Evolutionary conservation across 2,888 invertebrate genomes (phyloP).

Genomic region (Augochlorella aurata): DNA sequence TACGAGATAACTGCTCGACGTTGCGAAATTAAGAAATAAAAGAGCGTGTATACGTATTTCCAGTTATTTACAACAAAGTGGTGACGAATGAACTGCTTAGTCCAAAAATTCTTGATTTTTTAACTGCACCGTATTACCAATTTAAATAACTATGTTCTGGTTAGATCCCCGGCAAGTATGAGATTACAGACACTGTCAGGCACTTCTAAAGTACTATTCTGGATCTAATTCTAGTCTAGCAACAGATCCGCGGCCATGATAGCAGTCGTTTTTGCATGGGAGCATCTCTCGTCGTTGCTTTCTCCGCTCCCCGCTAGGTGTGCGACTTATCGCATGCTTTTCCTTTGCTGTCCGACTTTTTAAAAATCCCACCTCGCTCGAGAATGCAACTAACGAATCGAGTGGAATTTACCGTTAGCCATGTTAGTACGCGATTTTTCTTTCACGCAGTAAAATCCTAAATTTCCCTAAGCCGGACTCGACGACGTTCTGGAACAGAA

Average conservation of each 20-base stretch:
- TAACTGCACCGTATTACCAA: too few relatives aligned
- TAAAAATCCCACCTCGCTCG: slow-evolving; percentile 45
- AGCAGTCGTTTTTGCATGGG: slow-evolving; percentile 41
- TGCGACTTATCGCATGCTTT: slow-evolving; percentile 48
- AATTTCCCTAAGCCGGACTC: not conserved
- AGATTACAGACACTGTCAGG: not conserved
- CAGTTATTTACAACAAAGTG: too few relatives aligned
- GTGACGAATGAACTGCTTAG: too few relatives aligned
- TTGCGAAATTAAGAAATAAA: too few relatives aligned
- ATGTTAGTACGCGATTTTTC: slow-evolving; percentile 23
- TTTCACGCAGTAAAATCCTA: slow-evolving; percentile 14
- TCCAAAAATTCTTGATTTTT: too few relatives aligned
- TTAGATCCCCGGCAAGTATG: not conserved
- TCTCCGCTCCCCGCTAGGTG: slow-evolving; percentile 43
- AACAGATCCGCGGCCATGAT: slow-evolving; percentile 17
- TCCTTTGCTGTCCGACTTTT: slow-evolving; percentile 48
- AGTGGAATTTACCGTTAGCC: slow-evolving; percentile 45
- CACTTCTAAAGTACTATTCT: not conserved
- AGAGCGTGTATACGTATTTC: too few relatives aligned
- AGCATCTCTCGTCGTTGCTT: slow-evolving; percentile 42
- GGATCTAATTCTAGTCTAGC: slow-evolving; percentile 33
- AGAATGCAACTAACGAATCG: slow-evolving; percentile 51
- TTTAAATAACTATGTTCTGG: not conserved
- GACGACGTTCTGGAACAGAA: not conserved
- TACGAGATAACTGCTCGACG: too few relatives aligned